phyloP scores from a whole-genome alignment of 2,113 vertebrate genomes.

The Austrofundulus limnaeus region DNA sequence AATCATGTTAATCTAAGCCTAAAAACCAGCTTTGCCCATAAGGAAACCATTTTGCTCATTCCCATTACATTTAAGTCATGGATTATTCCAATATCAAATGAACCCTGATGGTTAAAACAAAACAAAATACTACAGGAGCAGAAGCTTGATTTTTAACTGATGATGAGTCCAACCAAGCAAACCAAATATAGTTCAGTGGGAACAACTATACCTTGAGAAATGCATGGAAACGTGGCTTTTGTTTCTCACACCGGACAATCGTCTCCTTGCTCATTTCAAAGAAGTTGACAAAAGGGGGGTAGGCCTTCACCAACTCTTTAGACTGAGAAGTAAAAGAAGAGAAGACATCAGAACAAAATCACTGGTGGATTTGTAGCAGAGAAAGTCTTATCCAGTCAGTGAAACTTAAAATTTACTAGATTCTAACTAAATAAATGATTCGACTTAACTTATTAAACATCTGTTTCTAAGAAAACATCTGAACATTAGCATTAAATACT shows the following conservation, averaged over 20 bases:
- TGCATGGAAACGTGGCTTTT: slow-evolving; percentile 96
- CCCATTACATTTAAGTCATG: too few relatives aligned
- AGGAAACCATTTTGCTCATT: too few relatives aligned
- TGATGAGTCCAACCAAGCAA: neutral
- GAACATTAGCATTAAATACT: neutral
- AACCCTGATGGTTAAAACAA: too few relatives aligned
- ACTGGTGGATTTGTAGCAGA: neutral
- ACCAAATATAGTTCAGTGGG: neutral
- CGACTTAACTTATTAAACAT: too few relatives aligned
- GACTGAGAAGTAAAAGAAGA: slow-evolving; percentile 79
- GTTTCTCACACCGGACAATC: slow-evolving; percentile 93
- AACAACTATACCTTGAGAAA: slow-evolving; percentile 88
- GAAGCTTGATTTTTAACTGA: neutral
- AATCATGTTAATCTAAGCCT: too few relatives aligned
- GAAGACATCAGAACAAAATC: neutral
- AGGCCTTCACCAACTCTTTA: slow-evolving; percentile 92
- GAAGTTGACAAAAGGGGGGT: slow-evolving; percentile 97
- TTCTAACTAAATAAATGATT: too few relatives aligned
- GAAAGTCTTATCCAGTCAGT: too few relatives aligned
- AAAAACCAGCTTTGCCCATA: too few relatives aligned
- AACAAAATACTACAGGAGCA: too few relatives aligned
- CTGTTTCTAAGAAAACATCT: neutral
- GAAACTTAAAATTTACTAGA: too few relatives aligned
- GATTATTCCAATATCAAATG: too few relatives aligned
- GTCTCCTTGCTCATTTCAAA: slow-evolving; percentile 99